Evolutionary conservation across 2,113 vertebrate species (phyloP).

Genomic region (Takifugu flavidus): DNA sequence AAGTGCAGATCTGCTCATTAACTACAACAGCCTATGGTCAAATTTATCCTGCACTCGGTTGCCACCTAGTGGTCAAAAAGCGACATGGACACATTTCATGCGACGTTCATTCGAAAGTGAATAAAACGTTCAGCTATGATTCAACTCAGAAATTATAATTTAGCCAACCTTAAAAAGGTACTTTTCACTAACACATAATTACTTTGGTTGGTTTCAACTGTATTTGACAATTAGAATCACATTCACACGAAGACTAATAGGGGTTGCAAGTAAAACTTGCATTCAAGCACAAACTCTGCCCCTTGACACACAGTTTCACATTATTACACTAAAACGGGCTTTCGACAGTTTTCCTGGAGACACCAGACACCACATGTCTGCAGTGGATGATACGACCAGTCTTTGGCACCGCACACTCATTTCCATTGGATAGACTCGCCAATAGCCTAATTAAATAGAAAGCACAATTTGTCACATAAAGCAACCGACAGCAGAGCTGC

Average conservation of each 20-base stretch:
- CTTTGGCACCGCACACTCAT: constrained; percentile 53
- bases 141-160: neutral
- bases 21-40: constrained; percentile 43
- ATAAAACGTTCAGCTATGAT: constrained; percentile 2
- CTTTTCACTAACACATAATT: neutral
- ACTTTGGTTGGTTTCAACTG: neutral
- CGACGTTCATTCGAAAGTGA: neutral
- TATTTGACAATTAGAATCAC: no score
- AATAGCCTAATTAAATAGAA: constrained; percentile 71
- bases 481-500: constrained; percentile 27
- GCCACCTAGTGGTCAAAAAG: constrained; percentile 57
- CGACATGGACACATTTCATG: constrained; percentile 19
- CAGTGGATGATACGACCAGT: constrained; percentile 48
- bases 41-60: constrained; percentile 52
- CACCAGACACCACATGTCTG: constrained; percentile 14
- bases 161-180: no score
- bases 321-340: neutral
- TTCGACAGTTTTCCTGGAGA: neutral
- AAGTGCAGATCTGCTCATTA: constrained; percentile 42
- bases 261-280: constrained; percentile 1
- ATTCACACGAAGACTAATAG: neutral
- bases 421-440: constrained; percentile 51
- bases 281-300: constrained; percentile 2
- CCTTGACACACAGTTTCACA: neutral
- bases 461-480: constrained; percentile 61